Evolutionary conservation across 2,113 vertebrate genomes (phyloP), one percentile per base, ranked within the genome.

Genomic region (Xiphophorus couchianus): DNA sequence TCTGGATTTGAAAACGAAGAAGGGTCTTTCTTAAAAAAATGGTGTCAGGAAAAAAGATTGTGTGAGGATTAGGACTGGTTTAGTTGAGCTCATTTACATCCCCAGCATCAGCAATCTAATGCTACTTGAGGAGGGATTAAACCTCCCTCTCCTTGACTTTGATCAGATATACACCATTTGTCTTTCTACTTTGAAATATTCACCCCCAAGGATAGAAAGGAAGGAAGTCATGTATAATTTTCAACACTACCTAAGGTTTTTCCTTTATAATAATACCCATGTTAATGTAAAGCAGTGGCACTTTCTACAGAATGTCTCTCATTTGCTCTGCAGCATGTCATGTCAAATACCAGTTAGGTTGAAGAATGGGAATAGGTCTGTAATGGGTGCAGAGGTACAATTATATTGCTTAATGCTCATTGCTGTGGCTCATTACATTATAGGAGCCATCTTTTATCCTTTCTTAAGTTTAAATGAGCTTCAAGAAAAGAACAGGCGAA

Each of bases 111-210:
- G 85, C 74, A 81, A 87, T 91, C 84, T 92, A 91, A 90, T 88
- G 84, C 88, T 90, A 90, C 91, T 93, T 84, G 90, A 92, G 88
- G 84, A 92, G 77, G 89, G 91, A 92, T 92, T 93, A 92, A 86
- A 74, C 81, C 69, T 83, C 87, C 87, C 86, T 82, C 71, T 60
- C 86, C 81, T 90, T 89, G 86, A 92, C 90, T 92, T 92, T 92
- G 86, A 93, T 93, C 89, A 91, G 90, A 92, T 90, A 92, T 80
- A 91, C 77, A 90, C 87, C 86, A 89, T 83, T 92, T 92, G 90
- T 93, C 89, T 90, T 88, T 90, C 82, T 83, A 79, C 86, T 88
- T 77, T 86, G 77, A 90, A 89, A 89, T 90, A 91, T 87, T 91
- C 88, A 88, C 80, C 90, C 86, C 60, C 71, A 80, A 72, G 77